Evolutionary conservation across 2,888 invertebrate species (phyloP).

Genomic region (Cacoxenus indagator): DNA sequence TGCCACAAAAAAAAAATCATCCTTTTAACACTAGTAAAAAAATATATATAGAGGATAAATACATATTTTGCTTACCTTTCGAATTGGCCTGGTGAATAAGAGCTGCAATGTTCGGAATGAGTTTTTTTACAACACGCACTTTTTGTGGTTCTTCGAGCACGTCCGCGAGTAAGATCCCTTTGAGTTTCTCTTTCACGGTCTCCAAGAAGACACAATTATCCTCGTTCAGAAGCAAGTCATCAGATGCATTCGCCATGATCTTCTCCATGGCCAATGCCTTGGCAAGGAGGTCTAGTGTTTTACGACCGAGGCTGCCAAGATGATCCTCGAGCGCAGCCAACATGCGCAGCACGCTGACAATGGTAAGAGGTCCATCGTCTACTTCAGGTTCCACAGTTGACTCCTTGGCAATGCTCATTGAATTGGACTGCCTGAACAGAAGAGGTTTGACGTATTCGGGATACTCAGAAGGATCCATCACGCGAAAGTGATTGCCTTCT

Average conservation of each 20-base stretch:
- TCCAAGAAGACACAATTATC: constrained; percentile 83
- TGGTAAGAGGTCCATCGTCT: constrained; percentile 74
- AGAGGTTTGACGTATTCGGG: constrained; percentile 69
- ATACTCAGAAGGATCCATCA: constrained; percentile 64
- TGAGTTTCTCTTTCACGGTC: constrained; percentile 88
- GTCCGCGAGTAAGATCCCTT: constrained; percentile 82
- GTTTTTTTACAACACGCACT: constrained; percentile 79
- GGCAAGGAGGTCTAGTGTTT: constrained; percentile 81
- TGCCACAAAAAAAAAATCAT: no score
- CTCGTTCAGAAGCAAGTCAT: constrained; percentile 80
- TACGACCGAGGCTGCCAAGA: constrained; percentile 87
- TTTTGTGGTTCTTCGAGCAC: constrained; percentile 74
- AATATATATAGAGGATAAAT: background rate
- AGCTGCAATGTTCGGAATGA: constrained; percentile 83
- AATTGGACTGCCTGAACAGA: constrained; percentile 43
- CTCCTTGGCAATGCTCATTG: constrained; percentile 47
- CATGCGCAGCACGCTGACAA: constrained; percentile 80
- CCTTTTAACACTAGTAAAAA: no score
- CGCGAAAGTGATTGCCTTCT: constrained; percentile 53
- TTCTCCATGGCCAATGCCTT: constrained; percentile 85
- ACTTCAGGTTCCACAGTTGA: constrained; percentile 62
- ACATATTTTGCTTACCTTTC: constrained; percentile 64
- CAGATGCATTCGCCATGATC: constrained; percentile 79
- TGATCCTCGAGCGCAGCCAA: constrained; percentile 87
- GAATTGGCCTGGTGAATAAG: constrained; percentile 78